Percentiles rank a stretch among this genome's conserved stretches.
Evolutionary conservation across 2,113 vertebrate species (phyloP).

Genomic region (Mirounga angustirostris): DNA sequence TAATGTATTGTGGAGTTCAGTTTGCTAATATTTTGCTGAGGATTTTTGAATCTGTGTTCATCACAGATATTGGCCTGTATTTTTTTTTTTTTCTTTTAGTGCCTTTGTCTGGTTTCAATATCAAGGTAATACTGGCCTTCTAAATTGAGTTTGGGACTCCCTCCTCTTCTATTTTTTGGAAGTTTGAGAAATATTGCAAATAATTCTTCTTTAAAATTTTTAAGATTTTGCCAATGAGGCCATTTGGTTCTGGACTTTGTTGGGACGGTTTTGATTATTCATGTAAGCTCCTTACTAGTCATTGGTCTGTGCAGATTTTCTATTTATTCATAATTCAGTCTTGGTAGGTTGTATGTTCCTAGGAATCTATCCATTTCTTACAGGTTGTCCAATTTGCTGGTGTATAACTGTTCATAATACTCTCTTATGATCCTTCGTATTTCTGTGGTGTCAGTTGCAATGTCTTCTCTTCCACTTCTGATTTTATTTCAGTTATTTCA

Average conservation of each 20-base stretch:
- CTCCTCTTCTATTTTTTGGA: neutral
- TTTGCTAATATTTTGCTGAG: neutral
- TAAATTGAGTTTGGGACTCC: neutral
- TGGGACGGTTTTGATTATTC: neutral
- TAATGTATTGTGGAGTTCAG: neutral
- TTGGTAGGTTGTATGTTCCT: neutral
- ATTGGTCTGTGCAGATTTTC: neutral
- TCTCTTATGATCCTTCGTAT: neutral
- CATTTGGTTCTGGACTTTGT: neutral
- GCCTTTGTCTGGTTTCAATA: neutral
- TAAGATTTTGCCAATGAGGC: neutral
- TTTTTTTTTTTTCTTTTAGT: neutral
- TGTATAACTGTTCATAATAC: neutral
- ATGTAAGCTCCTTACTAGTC: neutral
- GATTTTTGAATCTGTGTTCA: neutral
- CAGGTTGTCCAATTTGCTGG: neutral
- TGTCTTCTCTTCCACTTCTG: neutral
- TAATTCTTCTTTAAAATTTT: neutral
- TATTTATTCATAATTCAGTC: neutral
- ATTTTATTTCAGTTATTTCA: neutral
- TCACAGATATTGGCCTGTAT: neutral
- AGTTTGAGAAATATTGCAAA: neutral
- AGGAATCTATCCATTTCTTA: neutral
- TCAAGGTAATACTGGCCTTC: neutral
- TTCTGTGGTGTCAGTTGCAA: neutral